Evolutionary conservation across 2,888 invertebrate species (phyloP).

Genomic region (Eledone cirrhosa): DNA sequence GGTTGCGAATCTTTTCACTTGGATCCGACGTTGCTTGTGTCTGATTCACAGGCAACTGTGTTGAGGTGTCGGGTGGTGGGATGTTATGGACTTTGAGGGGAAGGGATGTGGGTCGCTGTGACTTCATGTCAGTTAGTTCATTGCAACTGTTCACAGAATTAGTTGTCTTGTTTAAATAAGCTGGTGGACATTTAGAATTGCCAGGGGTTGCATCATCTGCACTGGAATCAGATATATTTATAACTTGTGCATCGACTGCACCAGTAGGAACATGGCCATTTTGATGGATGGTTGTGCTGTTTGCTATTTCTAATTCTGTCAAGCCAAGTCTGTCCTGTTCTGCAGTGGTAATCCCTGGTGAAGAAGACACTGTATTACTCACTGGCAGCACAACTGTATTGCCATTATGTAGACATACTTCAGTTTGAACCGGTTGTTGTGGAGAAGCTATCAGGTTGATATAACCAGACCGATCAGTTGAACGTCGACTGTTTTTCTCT

Average conservation of each 20-base stretch:
- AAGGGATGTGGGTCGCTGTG: constrained; percentile 50
- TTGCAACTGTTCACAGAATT: constrained; percentile 27
- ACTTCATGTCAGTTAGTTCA: constrained; percentile 33
- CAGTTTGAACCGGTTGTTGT: constrained; percentile 47
- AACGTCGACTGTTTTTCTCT: background rate
- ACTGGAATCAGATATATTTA: constrained; percentile 52
- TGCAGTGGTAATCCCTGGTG: background rate
- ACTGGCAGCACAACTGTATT: constrained; percentile 44
- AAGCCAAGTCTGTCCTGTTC: constrained; percentile 1
- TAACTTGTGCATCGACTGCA: constrained; percentile 46
- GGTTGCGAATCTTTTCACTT: constrained; percentile 49
- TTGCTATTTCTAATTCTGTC: constrained; percentile 49
- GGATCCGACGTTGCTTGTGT: constrained; percentile 34
- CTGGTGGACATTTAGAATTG: constrained; percentile 37
- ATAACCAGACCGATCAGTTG: background rate
- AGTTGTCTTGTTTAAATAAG: background rate
- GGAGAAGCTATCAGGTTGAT: constrained; percentile 2
- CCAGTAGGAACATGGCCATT: constrained; percentile 34
- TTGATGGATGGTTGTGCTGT: constrained; percentile 35
- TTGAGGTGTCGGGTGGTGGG: background rate
- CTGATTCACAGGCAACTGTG: constrained; percentile 27
- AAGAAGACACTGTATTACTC: constrained; percentile 10
- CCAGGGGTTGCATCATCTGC: constrained; percentile 33
- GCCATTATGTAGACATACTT: constrained; percentile 55
- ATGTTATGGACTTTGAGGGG: constrained; percentile 41